phyloP scores from a whole-genome alignment of 1,140 invertebrate species.

The Pentalonia nigronervosa region DNA sequence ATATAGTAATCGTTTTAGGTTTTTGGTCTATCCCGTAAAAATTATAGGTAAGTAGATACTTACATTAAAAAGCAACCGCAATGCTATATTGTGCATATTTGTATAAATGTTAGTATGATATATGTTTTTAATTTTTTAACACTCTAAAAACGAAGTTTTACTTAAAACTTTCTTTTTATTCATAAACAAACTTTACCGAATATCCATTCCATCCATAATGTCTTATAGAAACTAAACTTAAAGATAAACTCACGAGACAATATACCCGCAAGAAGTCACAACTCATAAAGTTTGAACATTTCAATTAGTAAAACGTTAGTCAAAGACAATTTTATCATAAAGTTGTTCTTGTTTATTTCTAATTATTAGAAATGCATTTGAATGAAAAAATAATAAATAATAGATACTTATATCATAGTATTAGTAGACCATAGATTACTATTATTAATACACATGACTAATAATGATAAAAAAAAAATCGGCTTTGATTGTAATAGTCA shows the following conservation, averaged over 20 bases:
- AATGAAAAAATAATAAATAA: neutral
- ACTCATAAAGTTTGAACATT: conserved; percentile 29
- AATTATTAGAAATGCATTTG: neutral
- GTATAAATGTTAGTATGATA: neutral
- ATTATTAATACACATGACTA: neutral
- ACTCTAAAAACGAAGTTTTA: neutral
- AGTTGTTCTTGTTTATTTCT: neutral
- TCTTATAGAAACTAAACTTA: conserved; percentile 32
- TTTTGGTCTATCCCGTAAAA: neutral
- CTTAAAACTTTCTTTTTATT: conserved; percentile 16
- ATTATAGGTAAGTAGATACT: neutral
- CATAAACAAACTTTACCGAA: neutral
- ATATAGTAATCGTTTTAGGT: neutral
- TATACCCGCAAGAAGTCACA: neutral
- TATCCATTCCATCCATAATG: conserved; percentile 19
- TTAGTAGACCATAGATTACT: neutral
- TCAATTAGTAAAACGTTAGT: conserved; percentile 44
- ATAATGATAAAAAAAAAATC: neutral
- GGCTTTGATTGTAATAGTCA: too few relatives aligned
- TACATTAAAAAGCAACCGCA: neutral
- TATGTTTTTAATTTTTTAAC: conserved; percentile 26
- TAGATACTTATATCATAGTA: neutral
- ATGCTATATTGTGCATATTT: neutral
- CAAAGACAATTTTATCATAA: conserved; percentile 4
- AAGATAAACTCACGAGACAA: conserved; percentile 28